These are phyloP conservation scores for Sebastes hubbsi DNA, from an alignment of 2,797 vertebrate species.

Conservation along the genomic window DNA sequence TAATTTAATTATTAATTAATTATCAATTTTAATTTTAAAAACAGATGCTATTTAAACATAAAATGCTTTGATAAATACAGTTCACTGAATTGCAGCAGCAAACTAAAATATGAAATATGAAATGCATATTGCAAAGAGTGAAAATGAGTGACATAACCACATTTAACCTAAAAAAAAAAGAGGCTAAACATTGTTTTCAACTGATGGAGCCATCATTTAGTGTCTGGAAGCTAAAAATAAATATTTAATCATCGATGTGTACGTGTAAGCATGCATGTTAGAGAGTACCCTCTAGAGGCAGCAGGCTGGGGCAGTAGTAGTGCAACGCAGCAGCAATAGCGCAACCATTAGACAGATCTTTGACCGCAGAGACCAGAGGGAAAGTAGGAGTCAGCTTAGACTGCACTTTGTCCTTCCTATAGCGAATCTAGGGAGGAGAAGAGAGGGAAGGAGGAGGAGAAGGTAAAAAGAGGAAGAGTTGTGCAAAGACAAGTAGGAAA, in stretches of 20 bases:
- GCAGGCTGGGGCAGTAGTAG: slow-evolving; percentile 88
- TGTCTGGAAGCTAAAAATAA: slow-evolving; percentile 1
- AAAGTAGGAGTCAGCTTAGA: slow-evolving; percentile 90
- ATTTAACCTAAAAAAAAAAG: too few species aligned
- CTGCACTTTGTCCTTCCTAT: slow-evolving; percentile 91
- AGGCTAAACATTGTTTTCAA: too few species aligned
- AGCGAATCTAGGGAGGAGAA: slow-evolving; percentile 85
- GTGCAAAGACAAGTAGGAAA: slow-evolving; percentile 9
- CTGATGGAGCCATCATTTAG: background rate
- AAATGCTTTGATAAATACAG: background rate
- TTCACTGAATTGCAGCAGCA: background rate
- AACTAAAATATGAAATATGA: background rate
- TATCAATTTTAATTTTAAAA: too few species aligned
- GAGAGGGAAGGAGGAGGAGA: slow-evolving; percentile 28
- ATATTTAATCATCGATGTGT: slow-evolving; percentile 27
- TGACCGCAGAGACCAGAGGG: slow-evolving; percentile 84
- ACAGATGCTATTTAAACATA: background rate
- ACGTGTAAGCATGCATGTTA: slow-evolving; percentile 1
- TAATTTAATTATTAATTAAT: too few species aligned
- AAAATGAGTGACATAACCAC: too few species aligned
- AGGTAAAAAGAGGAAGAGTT: slow-evolving; percentile 7
- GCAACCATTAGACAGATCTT: slow-evolving; percentile 91
- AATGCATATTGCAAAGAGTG: too few species aligned
- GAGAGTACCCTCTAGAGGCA: slow-evolving; percentile 88
- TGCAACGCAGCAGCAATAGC: slow-evolving; percentile 89